phyloP scores from a whole-genome alignment of 35 echinoderm and acorn worm genomes.

The Hemicentrotus pulcherrimus region DNA sequence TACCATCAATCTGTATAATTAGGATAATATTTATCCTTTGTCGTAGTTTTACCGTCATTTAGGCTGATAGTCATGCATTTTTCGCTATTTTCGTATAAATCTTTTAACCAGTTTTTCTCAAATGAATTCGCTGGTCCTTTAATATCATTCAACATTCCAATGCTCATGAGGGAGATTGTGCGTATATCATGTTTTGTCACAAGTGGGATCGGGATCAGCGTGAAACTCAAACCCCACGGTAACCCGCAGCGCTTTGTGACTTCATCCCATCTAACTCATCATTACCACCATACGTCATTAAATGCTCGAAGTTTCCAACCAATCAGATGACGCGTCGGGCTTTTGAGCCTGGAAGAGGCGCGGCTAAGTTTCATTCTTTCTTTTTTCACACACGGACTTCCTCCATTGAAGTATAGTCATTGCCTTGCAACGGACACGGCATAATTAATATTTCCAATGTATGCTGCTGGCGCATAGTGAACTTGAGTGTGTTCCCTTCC shows the following conservation, averaged over 20 bases:
- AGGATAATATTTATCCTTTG: no score
- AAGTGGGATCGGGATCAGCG: not conserved
- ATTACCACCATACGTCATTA: not conserved
- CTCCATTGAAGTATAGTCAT: not conserved
- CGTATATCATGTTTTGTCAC: not conserved
- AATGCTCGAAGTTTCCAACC: not conserved
- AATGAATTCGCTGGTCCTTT: not conserved
- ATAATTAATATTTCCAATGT: constrained; percentile 18
- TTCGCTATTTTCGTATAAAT: no score
- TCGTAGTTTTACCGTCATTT: no score
- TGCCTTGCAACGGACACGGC: not conserved
- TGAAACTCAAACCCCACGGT: not conserved
- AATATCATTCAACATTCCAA: not conserved
- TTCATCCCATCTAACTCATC: not conserved
- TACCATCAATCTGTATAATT: no score
- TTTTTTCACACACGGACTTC: not conserved
- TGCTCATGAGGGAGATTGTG: not conserved
- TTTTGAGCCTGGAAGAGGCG: not conserved
- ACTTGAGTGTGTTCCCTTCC: not conserved
- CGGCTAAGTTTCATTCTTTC: not conserved
- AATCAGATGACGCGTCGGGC: not conserved
- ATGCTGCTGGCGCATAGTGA: not conserved
- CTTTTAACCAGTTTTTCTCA: no score
- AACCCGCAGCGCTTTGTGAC: not conserved
- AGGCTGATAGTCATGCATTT: no score